A percentile compares a stretch with the other conserved stretches of the same genome.
Conservation (phyloP, 2,113 vertebrate species). For the Pantherophis guttatus region DNA sequence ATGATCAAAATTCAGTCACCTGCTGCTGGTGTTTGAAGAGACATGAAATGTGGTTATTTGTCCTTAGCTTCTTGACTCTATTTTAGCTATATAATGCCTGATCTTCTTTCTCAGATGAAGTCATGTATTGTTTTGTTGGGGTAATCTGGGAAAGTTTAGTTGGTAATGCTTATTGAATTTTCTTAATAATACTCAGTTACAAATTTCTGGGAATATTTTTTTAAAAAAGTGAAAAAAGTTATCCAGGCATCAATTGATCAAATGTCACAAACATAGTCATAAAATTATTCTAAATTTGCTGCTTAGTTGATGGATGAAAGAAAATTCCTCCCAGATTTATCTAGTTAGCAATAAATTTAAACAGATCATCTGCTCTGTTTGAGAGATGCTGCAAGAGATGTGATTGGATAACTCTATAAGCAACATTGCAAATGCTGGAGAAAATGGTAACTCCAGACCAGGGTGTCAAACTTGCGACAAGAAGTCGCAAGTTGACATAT, state of each 20-base stretch:
- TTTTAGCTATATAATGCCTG: not conserved
- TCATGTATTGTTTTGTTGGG: not conserved
- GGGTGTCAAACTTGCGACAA: no score
- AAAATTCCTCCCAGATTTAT: conserved; percentile 22
- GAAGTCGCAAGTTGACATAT: no score
- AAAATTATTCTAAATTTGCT: not conserved
- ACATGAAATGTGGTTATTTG: not conserved
- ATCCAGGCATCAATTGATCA: not conserved
- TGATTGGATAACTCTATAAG: accelerated
- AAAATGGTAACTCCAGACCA: not conserved
- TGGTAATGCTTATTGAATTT: not conserved
- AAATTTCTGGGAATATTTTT: not conserved
- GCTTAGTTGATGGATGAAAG: conserved; percentile 9
- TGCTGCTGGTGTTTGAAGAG: not conserved
- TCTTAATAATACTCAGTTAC: not conserved
- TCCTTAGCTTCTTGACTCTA: not conserved
- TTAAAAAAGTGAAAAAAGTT: not conserved
- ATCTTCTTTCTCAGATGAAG: not conserved
- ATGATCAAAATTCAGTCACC: not conserved
- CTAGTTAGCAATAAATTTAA: conserved; percentile 3
- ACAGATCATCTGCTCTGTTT: not conserved
- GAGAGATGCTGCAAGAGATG: not conserved
- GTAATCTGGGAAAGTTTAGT: accelerated
- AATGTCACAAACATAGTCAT: not conserved
- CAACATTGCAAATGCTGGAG: not conserved